Percentiles rank a stretch among this genome's conserved stretches.
These are phyloP conservation scores for Paguma larvata DNA, from an alignment of 2,797 vertebrate species.

Conservation along the genomic window DNA sequence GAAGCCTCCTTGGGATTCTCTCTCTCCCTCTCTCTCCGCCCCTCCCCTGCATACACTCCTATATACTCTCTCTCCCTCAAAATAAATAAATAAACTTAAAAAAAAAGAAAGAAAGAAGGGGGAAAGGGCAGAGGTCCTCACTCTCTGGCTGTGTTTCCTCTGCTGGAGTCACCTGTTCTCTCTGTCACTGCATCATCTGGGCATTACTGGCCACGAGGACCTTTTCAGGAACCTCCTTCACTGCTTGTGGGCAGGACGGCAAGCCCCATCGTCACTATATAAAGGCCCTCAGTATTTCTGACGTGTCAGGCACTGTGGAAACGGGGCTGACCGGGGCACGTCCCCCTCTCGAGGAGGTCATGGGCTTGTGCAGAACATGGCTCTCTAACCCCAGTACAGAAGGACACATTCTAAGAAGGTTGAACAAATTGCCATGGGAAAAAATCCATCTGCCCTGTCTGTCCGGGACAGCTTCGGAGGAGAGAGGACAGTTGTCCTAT, in stretches of 20 bases:
- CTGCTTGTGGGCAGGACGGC: not conserved
- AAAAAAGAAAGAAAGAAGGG: not conserved
- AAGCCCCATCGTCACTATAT: not conserved
- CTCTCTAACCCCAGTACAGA: not conserved
- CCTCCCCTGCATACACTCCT: too few species aligned
- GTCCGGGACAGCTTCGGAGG: not conserved
- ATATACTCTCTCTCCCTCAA: too few species aligned
- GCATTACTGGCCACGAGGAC: not conserved
- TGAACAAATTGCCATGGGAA: not conserved
- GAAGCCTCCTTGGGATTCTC: too few species aligned
- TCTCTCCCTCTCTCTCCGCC: too few species aligned
- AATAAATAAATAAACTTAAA: too few species aligned
- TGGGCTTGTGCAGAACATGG: not conserved
- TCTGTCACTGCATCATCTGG: not conserved
- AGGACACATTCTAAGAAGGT: not conserved
- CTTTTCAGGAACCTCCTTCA: not conserved
- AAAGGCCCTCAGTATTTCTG: not conserved
- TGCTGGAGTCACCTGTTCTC: not conserved
- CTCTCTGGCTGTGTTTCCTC: not conserved
- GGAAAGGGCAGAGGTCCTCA: not conserved
- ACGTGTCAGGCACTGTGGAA: not conserved
- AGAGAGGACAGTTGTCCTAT: not conserved
- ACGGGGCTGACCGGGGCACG: rapidly evolving
- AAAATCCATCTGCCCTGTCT: not conserved
- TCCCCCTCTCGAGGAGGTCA: not conserved